phyloP scores from a whole-genome alignment of 2,888 invertebrate genomes.

The Athripsodes cinereus region DNA sequence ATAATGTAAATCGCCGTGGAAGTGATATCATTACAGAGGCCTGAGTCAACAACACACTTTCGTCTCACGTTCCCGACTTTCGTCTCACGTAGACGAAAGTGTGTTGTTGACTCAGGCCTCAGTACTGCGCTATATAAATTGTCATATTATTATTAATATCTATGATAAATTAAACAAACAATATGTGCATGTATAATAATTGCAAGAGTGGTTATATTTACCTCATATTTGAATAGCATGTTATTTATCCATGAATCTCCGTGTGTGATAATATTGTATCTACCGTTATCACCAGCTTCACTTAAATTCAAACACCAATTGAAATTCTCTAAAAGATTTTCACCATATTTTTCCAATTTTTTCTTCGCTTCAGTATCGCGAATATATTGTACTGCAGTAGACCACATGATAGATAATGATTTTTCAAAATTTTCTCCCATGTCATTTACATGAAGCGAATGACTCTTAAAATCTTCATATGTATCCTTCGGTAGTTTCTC shows the following conservation, averaged over 20 bases:
- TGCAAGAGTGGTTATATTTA: neutral
- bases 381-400: neutral
- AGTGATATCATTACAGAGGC: no score
- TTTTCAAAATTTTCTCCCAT: neutral
- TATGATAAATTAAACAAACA: no score
- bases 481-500: neutral
- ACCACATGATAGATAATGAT: neutral
- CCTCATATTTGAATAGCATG: constrained; percentile 20
- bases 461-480: neutral
- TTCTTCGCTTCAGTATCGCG: constrained; percentile 1
- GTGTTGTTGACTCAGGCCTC: no score
- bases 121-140: no score
- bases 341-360: neutral
- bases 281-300: neutral
- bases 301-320: neutral
- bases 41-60: no score
- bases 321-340: neutral
- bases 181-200: no score
- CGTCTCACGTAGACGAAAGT: no score
- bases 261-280: constrained; percentile 3
- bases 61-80: no score
- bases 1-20: no score
- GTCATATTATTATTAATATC: no score
- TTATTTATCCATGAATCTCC: constrained; percentile 23
- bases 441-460: neutral